Base-by-base conservation (phyloP, 1,140 invertebrate genomes). In the Venturia canescens region DNA sequence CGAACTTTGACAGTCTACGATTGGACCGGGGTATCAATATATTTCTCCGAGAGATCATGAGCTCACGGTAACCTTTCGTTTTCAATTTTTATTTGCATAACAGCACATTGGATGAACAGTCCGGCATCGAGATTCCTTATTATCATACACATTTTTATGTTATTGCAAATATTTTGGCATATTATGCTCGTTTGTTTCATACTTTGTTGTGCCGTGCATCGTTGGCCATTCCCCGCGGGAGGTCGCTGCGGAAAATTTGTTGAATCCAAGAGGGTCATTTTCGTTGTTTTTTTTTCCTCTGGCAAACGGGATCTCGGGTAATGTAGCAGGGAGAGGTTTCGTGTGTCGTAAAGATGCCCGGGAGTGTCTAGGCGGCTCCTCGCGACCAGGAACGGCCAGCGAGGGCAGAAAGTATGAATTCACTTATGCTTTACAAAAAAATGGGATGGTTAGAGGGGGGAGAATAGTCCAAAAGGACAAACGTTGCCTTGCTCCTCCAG, bases 391-490 rank as follows among this genome's bases (percentile, higher is more conserved):
- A 23, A 76, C 13, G 50, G 23, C 23, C 26, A 63, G 21, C 71
- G 74, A 76, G 53, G 67, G 81, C 80, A 69, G 77, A 82, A 83
- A 87, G 80, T 86, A 87, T 82, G 83, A 87, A 87, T 86, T 88
- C 86, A 85, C 84, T 87, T 87, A 84, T 88, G 86, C 86, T 86
- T 88, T 87, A 86, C 86, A 57, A 57, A 87, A 88, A 86, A 84
- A 66, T 44, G 21, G 60, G 80, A 78, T 74, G 69, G n/a, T n/a
- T n/a, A 31, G 21, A 31, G 60, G 16, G 63, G 70, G 50, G 23
- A 80, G 53, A 29, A 50, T 60, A 29, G 81, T 48, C 67, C 44
- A 31, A 69, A 75, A 71, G 60, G 29, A 77, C 75, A 63, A 29
- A 15, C 16, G 29, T 44, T 34, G 29, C 11, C 7, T 29, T 67